Evolutionary conservation across 2,888 invertebrate genomes (phyloP).

Genomic region (Eupsilia transversa): DNA sequence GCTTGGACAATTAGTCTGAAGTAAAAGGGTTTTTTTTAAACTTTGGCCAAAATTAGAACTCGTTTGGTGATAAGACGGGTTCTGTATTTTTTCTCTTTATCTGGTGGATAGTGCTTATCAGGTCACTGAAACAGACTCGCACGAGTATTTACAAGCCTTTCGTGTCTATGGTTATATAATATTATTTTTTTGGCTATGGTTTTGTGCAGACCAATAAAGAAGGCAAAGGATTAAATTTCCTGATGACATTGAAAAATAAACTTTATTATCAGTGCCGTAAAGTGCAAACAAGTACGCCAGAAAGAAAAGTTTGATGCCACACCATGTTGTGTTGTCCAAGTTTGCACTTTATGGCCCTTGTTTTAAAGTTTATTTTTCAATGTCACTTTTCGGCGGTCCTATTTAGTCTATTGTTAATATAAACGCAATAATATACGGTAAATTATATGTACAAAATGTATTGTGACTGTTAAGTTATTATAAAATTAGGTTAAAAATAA

Average conservation of each 20-base stretch:
- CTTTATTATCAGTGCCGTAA: not conserved
- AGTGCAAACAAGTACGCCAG: not conserved
- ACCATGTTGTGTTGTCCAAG: not conserved
- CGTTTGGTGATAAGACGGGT: too few relatives aligned
- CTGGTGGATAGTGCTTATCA: too few relatives aligned
- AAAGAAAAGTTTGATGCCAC: not conserved
- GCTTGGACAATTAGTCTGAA: too few relatives aligned
- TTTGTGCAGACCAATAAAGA: not conserved
- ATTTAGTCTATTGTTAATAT: not conserved
- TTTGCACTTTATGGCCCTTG: not conserved
- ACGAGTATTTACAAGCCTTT: too few relatives aligned
- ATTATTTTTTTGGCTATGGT: not conserved
- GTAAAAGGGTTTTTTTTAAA: too few relatives aligned
- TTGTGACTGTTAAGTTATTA: conserved; percentile 15
- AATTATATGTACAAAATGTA: conserved; percentile 44
- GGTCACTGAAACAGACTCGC: too few relatives aligned
- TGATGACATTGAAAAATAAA: not conserved
- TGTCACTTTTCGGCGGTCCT: not conserved
- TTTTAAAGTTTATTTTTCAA: not conserved
- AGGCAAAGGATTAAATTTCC: not conserved
- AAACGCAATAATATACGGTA: conserved; percentile 38
- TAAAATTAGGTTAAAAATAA: not conserved
- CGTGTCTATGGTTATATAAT: not conserved
- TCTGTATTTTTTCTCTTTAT: too few relatives aligned
- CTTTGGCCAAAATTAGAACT: too few relatives aligned